phyloP scores from a whole-genome alignment of 2,888 invertebrate species.

The Aromia moschata region DNA sequence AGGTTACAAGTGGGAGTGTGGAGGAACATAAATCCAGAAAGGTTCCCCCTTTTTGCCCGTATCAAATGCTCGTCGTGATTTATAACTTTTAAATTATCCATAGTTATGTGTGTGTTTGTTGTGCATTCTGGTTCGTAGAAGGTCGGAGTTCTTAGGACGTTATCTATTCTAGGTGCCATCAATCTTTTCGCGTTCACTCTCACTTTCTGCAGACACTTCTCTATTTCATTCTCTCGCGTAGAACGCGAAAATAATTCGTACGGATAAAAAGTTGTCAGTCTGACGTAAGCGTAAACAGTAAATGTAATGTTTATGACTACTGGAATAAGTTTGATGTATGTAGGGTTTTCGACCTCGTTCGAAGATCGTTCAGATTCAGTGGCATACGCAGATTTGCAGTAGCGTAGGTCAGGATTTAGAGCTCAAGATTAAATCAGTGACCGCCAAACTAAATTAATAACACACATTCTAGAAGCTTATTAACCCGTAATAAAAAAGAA shows the following conservation, averaged over 20 bases:
- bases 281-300: too few relatives aligned
- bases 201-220: conserved; percentile 5
- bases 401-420: too few relatives aligned
- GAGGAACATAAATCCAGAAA: conserved; percentile 28
- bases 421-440: too few relatives aligned
- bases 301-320: too few relatives aligned
- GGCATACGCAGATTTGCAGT: too few relatives aligned
- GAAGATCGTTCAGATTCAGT: too few relatives aligned
- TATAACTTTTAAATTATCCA: conserved; percentile 37
- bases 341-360: too few relatives aligned
- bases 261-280: too few relatives aligned
- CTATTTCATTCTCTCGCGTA: neutral
- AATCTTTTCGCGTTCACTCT: conserved; percentile 21
- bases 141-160: conserved; percentile 14
- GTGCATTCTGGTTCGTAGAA: conserved; percentile 5
- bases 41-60: conserved; percentile 31
- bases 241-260: neutral
- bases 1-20: conserved; percentile 24
- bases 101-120: conserved; percentile 12
- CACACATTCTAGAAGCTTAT: too few relatives aligned
- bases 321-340: too few relatives aligned
- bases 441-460: too few relatives aligned
- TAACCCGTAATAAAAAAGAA: too few relatives aligned
- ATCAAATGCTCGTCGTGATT: conserved; percentile 32
- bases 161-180: conserved; percentile 24